Percentiles rank a stretch among this genome's conserved stretches.
phyloP scores from a whole-genome alignment of 2,888 invertebrate species.

The Galerucella pusilla region DNA sequence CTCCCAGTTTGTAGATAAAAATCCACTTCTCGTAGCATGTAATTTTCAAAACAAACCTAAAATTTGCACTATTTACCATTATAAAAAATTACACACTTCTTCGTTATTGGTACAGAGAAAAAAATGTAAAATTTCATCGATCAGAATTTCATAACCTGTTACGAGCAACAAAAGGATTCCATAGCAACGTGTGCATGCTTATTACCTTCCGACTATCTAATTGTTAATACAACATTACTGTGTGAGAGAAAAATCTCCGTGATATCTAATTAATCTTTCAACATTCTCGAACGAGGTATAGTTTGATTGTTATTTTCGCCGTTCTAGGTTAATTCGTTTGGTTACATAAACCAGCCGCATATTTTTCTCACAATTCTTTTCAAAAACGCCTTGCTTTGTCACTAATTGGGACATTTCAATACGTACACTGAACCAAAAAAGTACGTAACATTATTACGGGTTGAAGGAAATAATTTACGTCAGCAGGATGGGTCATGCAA shows the following conservation, averaged over 20 bases:
- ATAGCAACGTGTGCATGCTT: background rate
- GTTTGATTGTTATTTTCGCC: constrained; percentile 14
- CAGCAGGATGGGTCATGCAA: too few species aligned
- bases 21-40: too few species aligned
- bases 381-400: constrained; percentile 14
- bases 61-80: background rate
- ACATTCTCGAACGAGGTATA: constrained; percentile 21
- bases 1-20: too few species aligned
- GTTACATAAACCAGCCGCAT: constrained; percentile 21
- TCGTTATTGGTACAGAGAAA: background rate
- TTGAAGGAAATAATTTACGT: too few species aligned
- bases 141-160: constrained; percentile 7
- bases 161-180: background rate
- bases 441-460: too few species aligned
- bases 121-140: constrained; percentile 1
- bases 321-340: constrained; percentile 20
- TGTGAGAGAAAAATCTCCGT: constrained; percentile 14
- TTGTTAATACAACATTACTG: constrained; percentile 15
- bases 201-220: background rate
- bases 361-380: constrained; percentile 31
- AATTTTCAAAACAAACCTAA: background rate
- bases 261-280: constrained; percentile 25
- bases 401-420: constrained; percentile 6
- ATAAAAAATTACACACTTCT: background rate
- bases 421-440: background rate